Evolutionary conservation across 2,113 vertebrate genomes (phyloP).

Genomic region (Siphamia tubifer): DNA sequence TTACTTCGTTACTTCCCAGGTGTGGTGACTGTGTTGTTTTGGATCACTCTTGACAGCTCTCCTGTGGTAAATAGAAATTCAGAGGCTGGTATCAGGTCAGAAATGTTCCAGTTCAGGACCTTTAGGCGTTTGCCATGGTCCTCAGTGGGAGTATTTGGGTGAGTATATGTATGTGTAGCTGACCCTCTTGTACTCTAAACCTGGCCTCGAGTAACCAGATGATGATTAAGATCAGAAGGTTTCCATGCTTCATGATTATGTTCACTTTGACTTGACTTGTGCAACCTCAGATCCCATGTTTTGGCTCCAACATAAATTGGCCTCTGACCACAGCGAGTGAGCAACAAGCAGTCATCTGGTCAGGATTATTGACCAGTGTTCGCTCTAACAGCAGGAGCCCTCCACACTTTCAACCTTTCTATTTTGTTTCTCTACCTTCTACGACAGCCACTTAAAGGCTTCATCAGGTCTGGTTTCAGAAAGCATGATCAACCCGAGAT

Average conservation of each 20-base stretch:
- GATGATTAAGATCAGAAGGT: conserved; percentile 68
- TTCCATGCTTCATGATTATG: conserved; percentile 46
- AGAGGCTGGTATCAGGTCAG: neutral
- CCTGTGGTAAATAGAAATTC: conserved; percentile 20
- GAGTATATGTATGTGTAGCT: conserved; percentile 11
- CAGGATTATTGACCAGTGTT: conserved; percentile 30
- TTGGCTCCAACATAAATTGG: conserved; percentile 10
- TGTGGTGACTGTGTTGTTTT: no score
- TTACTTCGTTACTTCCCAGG: no score
- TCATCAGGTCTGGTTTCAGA: no score
- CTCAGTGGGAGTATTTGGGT: conserved; percentile 23
- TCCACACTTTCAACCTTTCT: neutral
- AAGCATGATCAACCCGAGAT: no score
- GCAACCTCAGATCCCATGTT: conserved; percentile 25
- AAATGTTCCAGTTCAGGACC: neutral
- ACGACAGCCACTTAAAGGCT: no score
- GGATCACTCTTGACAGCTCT: conserved; percentile 17
- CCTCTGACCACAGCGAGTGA: conserved; percentile 48
- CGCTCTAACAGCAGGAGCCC: neutral
- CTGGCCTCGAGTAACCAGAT: conserved; percentile 52
- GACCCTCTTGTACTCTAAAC: conserved; percentile 17
- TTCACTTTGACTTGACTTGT: conserved; percentile 42
- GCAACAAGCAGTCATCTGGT: conserved; percentile 51
- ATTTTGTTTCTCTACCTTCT: neutral
- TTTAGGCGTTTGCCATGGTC: conserved; percentile 8